Evolutionary conservation across 2,888 invertebrate genomes (phyloP).

Genomic region (Spisula solida): DNA sequence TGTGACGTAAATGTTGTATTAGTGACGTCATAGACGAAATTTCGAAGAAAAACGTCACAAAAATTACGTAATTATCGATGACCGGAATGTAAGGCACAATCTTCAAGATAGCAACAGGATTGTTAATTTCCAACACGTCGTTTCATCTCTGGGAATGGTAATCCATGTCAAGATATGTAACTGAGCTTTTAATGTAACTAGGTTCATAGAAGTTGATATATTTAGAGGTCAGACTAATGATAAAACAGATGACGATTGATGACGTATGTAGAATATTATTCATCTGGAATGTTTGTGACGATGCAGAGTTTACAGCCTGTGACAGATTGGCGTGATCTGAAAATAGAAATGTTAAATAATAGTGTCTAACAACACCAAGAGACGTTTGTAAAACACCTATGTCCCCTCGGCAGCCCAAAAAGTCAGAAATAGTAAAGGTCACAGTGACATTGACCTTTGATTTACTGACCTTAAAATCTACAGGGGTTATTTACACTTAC

Average conservation of each 20-base stretch:
- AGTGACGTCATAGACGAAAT: neutral
- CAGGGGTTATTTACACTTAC: too few species aligned
- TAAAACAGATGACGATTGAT: conserved; percentile 20
- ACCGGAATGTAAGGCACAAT: conserved; percentile 19
- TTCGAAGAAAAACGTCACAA: neutral
- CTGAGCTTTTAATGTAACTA: conserved; percentile 14
- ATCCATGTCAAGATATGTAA: neutral
- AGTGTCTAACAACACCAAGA: too few species aligned
- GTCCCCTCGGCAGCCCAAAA: too few species aligned
- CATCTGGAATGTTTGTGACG: neutral
- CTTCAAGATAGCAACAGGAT: neutral
- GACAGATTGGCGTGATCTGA: conserved; percentile 3
- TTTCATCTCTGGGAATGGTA: conserved; percentile 7
- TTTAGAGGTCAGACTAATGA: conserved; percentile 1
- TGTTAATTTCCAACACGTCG: neutral
- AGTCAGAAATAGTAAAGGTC: neutral
- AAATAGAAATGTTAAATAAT: neutral
- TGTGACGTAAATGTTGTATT: neutral
- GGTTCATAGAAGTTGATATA: conserved; percentile 17
- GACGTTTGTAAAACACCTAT: too few species aligned
- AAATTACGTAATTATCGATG: neutral
- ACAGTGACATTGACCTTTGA: too few species aligned
- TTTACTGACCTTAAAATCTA: too few species aligned
- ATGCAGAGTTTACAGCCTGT: neutral
- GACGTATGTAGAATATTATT: neutral